Percentiles rank a stretch among this genome's conserved stretches.
Evolutionary conservation across 2,888 invertebrate genomes (phyloP).

Genomic region (Metacarcinus magister): DNA sequence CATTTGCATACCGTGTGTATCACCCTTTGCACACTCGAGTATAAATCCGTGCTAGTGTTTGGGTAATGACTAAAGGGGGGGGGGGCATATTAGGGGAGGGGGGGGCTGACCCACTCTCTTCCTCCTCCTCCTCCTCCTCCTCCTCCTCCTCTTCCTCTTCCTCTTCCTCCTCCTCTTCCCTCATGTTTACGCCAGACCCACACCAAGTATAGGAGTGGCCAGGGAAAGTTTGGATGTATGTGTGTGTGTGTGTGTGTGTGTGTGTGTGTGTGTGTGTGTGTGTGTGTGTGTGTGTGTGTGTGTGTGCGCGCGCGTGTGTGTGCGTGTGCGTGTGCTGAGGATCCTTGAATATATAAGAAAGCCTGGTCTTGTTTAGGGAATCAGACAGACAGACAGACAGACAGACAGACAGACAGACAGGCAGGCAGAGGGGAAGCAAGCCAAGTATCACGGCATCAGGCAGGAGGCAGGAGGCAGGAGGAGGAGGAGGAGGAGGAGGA

Average conservation of each 20-base stretch:
- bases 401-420: too few species aligned
- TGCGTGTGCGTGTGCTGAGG: too few species aligned
- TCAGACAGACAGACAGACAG: background rate
- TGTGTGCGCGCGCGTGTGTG: too few species aligned
- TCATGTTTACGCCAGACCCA: background rate
- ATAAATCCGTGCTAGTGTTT: background rate
- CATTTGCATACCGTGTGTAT: background rate
- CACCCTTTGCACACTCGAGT: background rate
- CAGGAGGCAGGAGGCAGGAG: background rate
- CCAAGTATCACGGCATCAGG: too few species aligned
- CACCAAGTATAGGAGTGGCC: conserved; percentile 4
- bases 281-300: background rate
- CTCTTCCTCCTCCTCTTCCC: background rate
- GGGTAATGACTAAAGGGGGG: background rate
- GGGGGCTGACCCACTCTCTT: background rate
- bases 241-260: conserved; percentile 41
- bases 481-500: too few species aligned
- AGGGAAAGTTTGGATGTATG: background rate
- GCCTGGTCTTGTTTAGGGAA: background rate
- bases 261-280: conserved; percentile 20
- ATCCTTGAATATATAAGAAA: background rate
- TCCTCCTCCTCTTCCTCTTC: background rate
- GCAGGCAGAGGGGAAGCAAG: too few species aligned
- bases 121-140: background rate
- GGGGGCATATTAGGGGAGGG: background rate